Conservation (phyloP, 2,113 vertebrate species). For the Xiphias gladius region DNA sequence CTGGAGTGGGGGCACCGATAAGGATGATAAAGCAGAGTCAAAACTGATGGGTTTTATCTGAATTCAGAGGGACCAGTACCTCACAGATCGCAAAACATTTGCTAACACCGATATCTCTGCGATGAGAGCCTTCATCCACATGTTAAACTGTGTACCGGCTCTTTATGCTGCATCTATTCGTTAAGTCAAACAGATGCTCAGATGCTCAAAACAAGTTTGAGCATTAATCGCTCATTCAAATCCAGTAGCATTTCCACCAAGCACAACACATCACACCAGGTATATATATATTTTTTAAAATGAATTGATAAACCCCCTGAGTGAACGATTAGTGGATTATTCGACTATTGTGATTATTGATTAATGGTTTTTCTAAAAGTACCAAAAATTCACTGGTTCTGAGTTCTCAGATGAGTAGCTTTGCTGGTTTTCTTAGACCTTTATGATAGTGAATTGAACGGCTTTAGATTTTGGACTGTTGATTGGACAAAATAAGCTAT, state of each 20-base stretch:
- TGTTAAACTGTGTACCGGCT: not conserved
- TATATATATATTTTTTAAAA: no score
- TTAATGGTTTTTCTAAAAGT: not conserved
- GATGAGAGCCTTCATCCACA: not conserved
- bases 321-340: not conserved
- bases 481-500: no score
- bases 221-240: not conserved
- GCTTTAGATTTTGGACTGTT: not conserved
- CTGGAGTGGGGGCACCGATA: conserved; percentile 18
- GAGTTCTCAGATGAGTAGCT: not conserved
- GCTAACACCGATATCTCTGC: not conserved
- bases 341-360: not conserved
- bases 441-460: not conserved
- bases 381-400: not conserved
- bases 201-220: not conserved
- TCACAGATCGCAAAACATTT: not conserved
- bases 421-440: not conserved
- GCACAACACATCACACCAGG: not conserved
- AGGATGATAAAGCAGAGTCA: conserved; percentile 13
- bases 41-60: conserved; percentile 13
- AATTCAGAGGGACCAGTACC: not conserved
- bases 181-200: not conserved
- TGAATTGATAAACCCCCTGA: not conserved
- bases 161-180: not conserved
- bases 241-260: not conserved